Percentiles rank a stretch among this genome's conserved stretches.
phyloP scores from a whole-genome alignment of 2,113 vertebrate genomes.

The Irena cyanogastra region DNA sequence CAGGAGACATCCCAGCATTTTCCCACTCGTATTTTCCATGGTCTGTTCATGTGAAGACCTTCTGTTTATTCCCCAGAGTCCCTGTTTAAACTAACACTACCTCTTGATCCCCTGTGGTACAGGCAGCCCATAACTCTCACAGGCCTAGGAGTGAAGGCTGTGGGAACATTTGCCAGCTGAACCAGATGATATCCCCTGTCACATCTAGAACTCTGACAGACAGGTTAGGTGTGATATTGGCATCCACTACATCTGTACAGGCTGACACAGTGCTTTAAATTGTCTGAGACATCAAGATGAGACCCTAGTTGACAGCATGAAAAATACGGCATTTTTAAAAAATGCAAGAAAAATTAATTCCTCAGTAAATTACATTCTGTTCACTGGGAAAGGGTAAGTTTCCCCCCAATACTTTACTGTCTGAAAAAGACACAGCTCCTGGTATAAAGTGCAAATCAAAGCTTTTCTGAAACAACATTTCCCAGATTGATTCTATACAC shows the following conservation, averaged over 20 bases:
- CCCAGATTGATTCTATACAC: not conserved
- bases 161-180: not conserved
- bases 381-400: not conserved
- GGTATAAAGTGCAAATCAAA: not conserved
- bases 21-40: not conserved
- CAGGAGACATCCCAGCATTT: not conserved
- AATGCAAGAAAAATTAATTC: not conserved
- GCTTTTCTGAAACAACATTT: not conserved
- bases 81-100: not conserved
- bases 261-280: not conserved
- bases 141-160: not conserved
- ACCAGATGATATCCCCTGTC: not conserved
- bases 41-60: not conserved
- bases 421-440: not conserved
- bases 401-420: not conserved
- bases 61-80: not conserved
- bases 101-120: not conserved
- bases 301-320: not conserved
- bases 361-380: not conserved
- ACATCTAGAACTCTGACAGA: not conserved
- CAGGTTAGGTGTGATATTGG: not conserved
- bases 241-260: not conserved
- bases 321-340: not conserved
- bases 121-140: conserved; percentile 25
- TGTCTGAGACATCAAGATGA: not conserved